phyloP scores from a whole-genome alignment of 2,797 vertebrate genomes.

The Thripadectes ignobilis region DNA sequence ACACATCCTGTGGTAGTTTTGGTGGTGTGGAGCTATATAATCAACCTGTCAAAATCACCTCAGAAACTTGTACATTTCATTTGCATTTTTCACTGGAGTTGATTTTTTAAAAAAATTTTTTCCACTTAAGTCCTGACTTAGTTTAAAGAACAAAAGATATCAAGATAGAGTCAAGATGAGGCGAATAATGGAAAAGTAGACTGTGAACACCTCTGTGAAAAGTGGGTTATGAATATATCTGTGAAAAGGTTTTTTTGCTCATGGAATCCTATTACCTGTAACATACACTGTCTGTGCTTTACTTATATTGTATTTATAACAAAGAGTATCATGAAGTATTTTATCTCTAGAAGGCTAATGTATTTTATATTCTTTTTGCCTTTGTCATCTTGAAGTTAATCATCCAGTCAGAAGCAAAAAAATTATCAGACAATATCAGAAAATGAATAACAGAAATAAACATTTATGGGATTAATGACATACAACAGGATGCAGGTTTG shows the following conservation, averaged over 20 bases:
- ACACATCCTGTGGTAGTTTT: neutral
- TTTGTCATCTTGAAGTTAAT: neutral
- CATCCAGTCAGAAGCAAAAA: neutral
- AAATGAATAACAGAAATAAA: neutral
- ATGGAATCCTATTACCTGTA: neutral
- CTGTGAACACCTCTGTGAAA: neutral
- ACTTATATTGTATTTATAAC: neutral
- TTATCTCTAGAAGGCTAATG: neutral
- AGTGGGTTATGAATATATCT: neutral
- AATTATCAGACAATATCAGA: neutral
- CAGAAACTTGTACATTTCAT: neutral
- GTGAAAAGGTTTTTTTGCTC: neutral
- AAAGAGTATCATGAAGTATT: neutral
- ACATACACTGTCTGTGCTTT: neutral
- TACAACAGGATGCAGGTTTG: neutral
- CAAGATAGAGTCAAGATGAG: neutral
- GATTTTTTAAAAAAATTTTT: neutral
- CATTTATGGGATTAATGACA: neutral
- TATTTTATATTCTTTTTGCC: neutral
- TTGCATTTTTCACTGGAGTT: neutral
- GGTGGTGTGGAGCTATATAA: neutral
- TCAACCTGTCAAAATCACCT: neutral
- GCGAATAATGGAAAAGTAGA: neutral
- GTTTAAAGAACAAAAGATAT: neutral
- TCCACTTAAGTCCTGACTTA: neutral